phyloP scores from a whole-genome alignment of 2,888 invertebrate species.

The Drosophila tripunctata region DNA sequence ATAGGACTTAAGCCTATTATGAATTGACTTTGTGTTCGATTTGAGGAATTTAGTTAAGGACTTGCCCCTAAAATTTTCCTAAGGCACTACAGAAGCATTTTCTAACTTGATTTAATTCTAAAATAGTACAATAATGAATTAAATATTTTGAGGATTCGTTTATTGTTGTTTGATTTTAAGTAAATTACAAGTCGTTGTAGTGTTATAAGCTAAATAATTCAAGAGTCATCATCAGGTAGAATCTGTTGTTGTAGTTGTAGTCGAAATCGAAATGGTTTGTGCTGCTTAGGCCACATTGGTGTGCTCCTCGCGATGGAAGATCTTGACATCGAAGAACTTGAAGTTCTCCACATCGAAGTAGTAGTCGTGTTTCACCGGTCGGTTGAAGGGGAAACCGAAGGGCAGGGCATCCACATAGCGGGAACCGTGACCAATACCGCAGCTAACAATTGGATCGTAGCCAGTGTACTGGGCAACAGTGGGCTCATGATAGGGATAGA shows the following conservation, averaged over 20 bases:
- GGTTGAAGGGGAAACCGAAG: constrained; percentile 91
- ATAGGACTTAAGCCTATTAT: too few relatives aligned
- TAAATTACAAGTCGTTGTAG: constrained; percentile 36
- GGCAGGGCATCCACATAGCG: constrained; percentile 85
- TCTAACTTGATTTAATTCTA: too few relatives aligned
- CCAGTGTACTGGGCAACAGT: constrained; percentile 84
- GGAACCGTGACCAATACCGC: constrained; percentile 85
- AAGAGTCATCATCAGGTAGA: constrained; percentile 10
- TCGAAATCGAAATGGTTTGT: constrained; percentile 50
- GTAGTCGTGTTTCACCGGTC: constrained; percentile 86
- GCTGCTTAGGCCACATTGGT: constrained; percentile 79
- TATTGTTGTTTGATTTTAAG: constrained; percentile 34
- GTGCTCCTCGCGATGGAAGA: constrained; percentile 87
- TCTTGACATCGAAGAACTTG: constrained; percentile 87
- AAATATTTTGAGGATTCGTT: constrained; percentile 33
- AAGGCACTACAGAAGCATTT: too few relatives aligned
- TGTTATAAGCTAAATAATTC: constrained; percentile 28
- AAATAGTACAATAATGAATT: too few relatives aligned
- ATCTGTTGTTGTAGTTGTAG: constrained; percentile 25
- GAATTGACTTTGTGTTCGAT: too few relatives aligned
- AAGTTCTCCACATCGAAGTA: constrained; percentile 89
- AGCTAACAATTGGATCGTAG: constrained; percentile 85
- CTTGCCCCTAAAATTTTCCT: too few relatives aligned
- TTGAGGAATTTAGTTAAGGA: too few relatives aligned
- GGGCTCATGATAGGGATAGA: constrained; percentile 85